Evolutionary conservation across 2,113 vertebrate genomes (phyloP), one percentile per base, ranked within the genome.

Genomic region (Eleginops maclovinus): DNA sequence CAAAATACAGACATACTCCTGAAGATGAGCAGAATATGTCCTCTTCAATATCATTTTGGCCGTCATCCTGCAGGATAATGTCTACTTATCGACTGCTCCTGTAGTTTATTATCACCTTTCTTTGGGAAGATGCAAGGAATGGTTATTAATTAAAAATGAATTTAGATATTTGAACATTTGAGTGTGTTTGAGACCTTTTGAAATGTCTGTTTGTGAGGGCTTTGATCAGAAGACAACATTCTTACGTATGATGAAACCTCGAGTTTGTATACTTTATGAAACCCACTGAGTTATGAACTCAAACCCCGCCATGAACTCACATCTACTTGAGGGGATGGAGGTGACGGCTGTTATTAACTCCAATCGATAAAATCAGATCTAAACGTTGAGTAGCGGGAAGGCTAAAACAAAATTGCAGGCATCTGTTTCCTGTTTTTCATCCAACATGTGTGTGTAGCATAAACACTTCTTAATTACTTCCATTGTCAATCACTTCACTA

Each of bases 381-480:
- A 22, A 3, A 7, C 41, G 59, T 22, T 22, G 6, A 41, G 13
- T 22, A 16, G 41, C 1, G n/a, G n/a, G n/a, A 4, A 51, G 1
- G 12, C 26, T 21, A 31, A 31, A 1, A 40, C 1, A 8, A 65
- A 11, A 31, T 9, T 17, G 15, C 67, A 50, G 9, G 3, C 44
- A 50, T 36, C 11, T 51, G 9, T 10, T 7, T 28, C 17, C 36
- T 44, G 15, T 60, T 36, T 15, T 19, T 40, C n/a, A n/a, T n/a
- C n/a, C n/a, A n/a, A n/a, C n/a, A n/a, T n/a, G n/a, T n/a, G n/a
- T n/a, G n/a, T 44, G 21, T 19, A 10, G 12, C 41, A 43, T 36
- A 31, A 24, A 69, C 36, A 15, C 31, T 21, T 65, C 47, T 26
- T 62, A 75, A 75, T 78, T 63, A 49, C 59, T 63, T 51, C 2